phyloP scores from a whole-genome alignment of 2,888 invertebrate genomes.

The Resseliella maxima region DNA sequence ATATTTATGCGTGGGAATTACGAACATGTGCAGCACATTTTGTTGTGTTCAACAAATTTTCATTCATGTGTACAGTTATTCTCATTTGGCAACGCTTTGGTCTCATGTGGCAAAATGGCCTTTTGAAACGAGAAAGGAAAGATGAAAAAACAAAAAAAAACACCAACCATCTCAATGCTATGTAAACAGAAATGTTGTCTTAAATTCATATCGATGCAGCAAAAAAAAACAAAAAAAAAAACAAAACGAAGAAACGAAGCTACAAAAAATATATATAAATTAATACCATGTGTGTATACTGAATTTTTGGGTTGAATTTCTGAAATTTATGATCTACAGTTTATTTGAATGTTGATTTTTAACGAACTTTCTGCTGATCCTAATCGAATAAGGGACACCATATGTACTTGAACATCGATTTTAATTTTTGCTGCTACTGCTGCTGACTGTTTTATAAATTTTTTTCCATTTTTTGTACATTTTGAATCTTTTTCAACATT shows the following conservation, averaged over 20 bases:
- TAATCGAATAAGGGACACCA: not conserved
- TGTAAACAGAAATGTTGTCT: not conserved
- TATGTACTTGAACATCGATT: not conserved
- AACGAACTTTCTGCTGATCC: conserved; percentile 1
- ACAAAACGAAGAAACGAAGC: no score
- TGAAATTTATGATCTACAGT: not conserved
- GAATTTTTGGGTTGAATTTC: not conserved
- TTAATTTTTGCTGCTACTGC: no score
- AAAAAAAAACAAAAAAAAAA: not conserved
- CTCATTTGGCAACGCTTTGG: not conserved
- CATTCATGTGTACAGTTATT: conserved; percentile 15
- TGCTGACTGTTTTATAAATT: not conserved
- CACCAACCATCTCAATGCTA: not conserved
- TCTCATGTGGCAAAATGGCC: conserved; percentile 34
- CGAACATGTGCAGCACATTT: conserved; percentile 53
- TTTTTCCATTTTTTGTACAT: no score
- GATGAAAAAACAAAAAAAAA: not conserved
- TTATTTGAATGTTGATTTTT: not conserved
- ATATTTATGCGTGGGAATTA: conserved; percentile 45
- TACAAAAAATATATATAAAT: conserved; percentile 3
- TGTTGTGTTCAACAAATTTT: no score
- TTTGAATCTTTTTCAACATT: no score
- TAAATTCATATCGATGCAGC: conserved; percentile 44
- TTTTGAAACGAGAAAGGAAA: not conserved
- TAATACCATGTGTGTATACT: conserved; percentile 5